Evolutionary conservation across 2,797 vertebrate species (phyloP), one percentile per base, ranked within the genome.

Genomic region (Lutjanus argentimaculatus): DNA sequence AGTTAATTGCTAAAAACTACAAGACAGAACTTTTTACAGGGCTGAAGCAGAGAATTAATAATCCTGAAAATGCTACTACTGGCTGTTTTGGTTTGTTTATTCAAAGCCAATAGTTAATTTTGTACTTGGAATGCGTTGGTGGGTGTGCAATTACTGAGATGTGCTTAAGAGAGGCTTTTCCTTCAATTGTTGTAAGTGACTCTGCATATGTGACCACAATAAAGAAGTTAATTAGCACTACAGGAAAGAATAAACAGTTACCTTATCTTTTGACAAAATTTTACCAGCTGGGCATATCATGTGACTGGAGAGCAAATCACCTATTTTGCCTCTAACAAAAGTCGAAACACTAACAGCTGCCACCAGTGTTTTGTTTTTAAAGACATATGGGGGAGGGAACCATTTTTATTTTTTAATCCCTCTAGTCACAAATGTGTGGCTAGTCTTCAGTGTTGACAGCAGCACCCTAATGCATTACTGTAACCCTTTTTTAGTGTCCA

Each of bases 101-200:
- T 52, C 66, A 52, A 61, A 62, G 70, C 52, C 14, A n/a, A n/a
- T n/a, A n/a, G 52, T 71, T 77, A 30, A 85, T 78, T 84, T 82
- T 73, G 77, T 51, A 64, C 69, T 86, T 75, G 67, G 64, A 56
- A 77, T 75, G 72, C 81, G 17, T 21, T 63, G 75, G 68, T 53
- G 61, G 46, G 40, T 64, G 68, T 77, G 59, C 56, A 80, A 67
- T 72, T 73, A 79, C 74, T 63, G 61, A 53, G 75, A 57, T 4
- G 17, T 49, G 67, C 74, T 77, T 62, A 57, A 61, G 8, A 57
- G 65, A 72, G 36, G 42, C 22, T 77, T 67, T 63, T 58, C 45
- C 22, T 57, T 69, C 59, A 17, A 46, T 63, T 59, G 48, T 36
- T 72, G 53, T 57, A 82, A 80, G 73, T 76, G 70, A 79, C 36